Conservation (phyloP, 2,113 vertebrate genomes). For the Typhlomys cinereus region DNA sequence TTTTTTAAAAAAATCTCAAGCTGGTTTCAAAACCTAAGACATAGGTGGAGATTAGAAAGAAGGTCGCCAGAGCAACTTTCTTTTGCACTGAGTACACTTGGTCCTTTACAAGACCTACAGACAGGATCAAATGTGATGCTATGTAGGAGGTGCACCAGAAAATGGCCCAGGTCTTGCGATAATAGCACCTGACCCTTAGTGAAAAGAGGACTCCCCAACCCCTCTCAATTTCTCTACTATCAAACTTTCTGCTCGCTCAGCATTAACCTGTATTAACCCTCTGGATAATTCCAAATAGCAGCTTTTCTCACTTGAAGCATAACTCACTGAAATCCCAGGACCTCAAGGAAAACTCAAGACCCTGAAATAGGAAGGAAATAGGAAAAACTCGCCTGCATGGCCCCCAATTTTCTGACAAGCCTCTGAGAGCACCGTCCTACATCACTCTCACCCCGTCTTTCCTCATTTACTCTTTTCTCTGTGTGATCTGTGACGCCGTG, state of each 20-base stretch:
- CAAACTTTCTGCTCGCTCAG: background rate
- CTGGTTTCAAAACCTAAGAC: too few relatives aligned
- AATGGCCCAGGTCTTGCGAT: background rate
- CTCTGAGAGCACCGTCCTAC: background rate
- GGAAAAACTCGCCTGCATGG: background rate
- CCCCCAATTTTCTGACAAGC: fast-evolving
- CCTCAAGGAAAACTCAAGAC: background rate
- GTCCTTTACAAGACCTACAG: background rate
- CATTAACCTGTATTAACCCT: background rate
- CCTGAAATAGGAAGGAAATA: background rate
- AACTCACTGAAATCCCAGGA: background rate
- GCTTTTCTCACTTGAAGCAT: background rate
- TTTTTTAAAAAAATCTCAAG: too few relatives aligned
- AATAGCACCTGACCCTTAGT: background rate
- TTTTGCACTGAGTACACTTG: background rate
- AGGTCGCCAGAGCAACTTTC: too few relatives aligned
- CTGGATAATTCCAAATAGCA: background rate
- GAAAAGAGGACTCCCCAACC: background rate
- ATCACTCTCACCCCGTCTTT: background rate
- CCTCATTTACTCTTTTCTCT: background rate
- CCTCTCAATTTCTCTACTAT: background rate
- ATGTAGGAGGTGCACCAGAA: background rate
- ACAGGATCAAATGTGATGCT: background rate
- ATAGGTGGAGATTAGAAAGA: too few relatives aligned
- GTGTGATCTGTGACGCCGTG: fast-evolving